Conservation (phyloP, 1,140 invertebrate species). For the Fopius arisanus region DNA sequence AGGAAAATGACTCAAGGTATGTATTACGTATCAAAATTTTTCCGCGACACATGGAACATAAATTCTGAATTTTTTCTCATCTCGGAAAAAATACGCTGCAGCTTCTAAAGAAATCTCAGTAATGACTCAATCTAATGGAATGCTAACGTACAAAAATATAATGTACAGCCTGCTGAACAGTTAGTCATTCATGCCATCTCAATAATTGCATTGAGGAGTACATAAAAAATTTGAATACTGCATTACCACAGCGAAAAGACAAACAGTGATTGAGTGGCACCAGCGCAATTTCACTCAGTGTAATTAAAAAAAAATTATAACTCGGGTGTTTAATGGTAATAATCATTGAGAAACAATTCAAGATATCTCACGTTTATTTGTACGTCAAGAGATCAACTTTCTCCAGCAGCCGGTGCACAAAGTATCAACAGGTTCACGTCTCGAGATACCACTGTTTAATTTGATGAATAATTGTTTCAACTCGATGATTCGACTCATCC, state of each 20-base stretch:
- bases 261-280: neutral
- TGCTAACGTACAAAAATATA: conserved; percentile 1
- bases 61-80: too few relatives aligned
- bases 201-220: neutral
- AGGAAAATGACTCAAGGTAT: too few relatives aligned
- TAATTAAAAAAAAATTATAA: neutral
- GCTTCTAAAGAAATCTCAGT: neutral
- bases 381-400: conserved; percentile 14
- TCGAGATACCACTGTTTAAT: neutral
- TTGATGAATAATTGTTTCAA: neutral
- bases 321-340: neutral
- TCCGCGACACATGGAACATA: too few relatives aligned
- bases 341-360: neutral
- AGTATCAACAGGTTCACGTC: conserved; percentile 17
- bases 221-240: neutral
- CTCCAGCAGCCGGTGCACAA: conserved; percentile 21
- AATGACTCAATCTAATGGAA: neutral
- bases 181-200: neutral
- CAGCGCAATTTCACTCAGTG: neutral
- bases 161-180: neutral
- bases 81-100: neutral
- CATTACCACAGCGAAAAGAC: neutral
- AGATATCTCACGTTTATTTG: neutral
- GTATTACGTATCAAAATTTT: too few relatives aligned
- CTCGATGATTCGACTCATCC: neutral